Base-by-base conservation (phyloP, 2,888 invertebrate species). In the Leistus spinibarbis region DNA sequence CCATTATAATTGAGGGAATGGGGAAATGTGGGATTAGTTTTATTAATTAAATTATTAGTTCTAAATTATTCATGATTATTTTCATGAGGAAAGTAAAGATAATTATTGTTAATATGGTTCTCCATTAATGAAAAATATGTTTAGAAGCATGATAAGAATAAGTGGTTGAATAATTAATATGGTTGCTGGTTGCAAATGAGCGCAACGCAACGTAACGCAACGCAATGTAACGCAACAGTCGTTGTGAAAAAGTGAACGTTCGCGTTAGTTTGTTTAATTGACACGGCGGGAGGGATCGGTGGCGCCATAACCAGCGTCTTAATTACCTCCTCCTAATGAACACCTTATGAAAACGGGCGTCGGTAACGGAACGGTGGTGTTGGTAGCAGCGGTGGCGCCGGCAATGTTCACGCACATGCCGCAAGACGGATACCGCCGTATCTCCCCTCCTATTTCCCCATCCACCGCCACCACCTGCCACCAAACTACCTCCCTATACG, bases 261-360 rank as follows among this genome's bases (percentile, higher is more conserved):
- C 76, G 78, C 78, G 79, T 78, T 79, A 80, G 80, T 82, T 80
- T 79, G 79, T 81, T 81, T 81, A 81, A 81, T 81, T 81, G 81
- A 80, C 81, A 80, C 80, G 80, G 80, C 80, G 81, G 79, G 79
- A 78, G 78, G 80, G 80, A 82, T 80, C 82, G 78, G 80, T 76
- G 81, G 82, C 79, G 79, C 79, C 81, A 82, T 82, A 82, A 82
- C 82, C 81, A 79, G 80, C 80, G 79, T 82, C 82, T 81, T 82
- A 82, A 82, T 82, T 82, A 82, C 80, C 81, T 56, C 62, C 60
- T 80, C 80, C 80, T 82, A 82, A 82, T 81, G 81, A 82, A 82
- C 81, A 81, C 80, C 81, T 81, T 79, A 79, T 81, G 79, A 65
- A 67, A 62, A 62, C 53, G 40, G 73, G 56, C 64, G 23, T 64